Evolutionary conservation across 1,140 invertebrate genomes (phyloP), one percentile per base, ranked within the genome.

Genomic region (Saxidomus purpurata): DNA sequence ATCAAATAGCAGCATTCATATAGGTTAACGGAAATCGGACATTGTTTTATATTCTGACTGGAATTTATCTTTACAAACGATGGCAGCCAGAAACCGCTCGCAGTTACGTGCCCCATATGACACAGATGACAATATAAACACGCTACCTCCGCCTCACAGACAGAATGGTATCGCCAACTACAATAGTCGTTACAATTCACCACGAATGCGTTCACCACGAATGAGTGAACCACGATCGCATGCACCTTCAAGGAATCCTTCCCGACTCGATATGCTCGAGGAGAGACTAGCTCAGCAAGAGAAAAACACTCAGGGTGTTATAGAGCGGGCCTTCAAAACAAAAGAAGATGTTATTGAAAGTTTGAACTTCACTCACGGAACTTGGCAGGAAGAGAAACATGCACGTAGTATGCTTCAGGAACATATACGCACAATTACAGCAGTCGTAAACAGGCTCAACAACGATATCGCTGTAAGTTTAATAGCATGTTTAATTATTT

Each of bases 261-360:
- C 92, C 34, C 49, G 92, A 36, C 74, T 95, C 13, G 93, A 94
- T 49, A 86, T 90, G 34, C 52, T 95, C n/a, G 94, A 94, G 77
- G 93, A 94, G 34, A 82, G 94, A 40, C 81, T 95, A 19, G 83
- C 87, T n/a, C 92, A 94, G 63, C 92, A 94, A 59, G 94, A 94
- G 86, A 88, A 90, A 43, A 95, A 91, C 47, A 90, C 93, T 40
- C 92, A 91, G 40, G 89, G 87, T 9, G 74, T 95, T 34, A 92
- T 95, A 25, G 94, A 95, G 61, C 89, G 92, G 82, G 95, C 95
- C 0, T 93, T 94, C 52, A 95, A 95, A 89, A 95, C 95, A 25
- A 96, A 96, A 82, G 95, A 96, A 59, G 95, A 96, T 91, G 93
- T 96, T 15, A 94, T 95, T 55, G 94, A 95, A 31, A 95, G 93